Evolutionary conservation across 53 echinoderm and acorn worm species (phyloP), one percentile per base, ranked within the genome.

Genomic region (Paracentrotus lividus): DNA sequence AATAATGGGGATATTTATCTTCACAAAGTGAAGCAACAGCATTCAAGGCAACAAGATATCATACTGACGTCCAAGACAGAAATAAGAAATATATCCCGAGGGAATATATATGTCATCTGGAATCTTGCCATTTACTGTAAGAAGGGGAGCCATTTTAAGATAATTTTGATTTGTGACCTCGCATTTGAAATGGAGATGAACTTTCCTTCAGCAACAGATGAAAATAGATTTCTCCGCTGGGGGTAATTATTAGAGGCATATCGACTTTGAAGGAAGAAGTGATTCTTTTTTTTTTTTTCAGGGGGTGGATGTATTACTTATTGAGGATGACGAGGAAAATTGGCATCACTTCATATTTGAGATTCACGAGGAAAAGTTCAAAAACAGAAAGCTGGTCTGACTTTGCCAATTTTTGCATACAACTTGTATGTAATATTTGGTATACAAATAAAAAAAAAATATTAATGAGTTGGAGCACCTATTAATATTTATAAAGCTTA

Each of bases 91-190:
- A 23, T 42, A 81, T 81, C 44, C 44, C 9, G 45, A 2, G 47
- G 49, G 81, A n/a, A 27, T 81, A 18, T 2, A 81, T 42, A 4
- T 81, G 47, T 81, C 47, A 26, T 12, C 42, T 81, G 47, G 49
- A 81, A 81, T n/a, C 47, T 81, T 81, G 81, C 81, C 81, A 81
- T 47, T 1, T 8, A 5, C 4, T 45, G 26, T 29, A n/a, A 45
- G 72, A 81, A 81, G 81, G 27, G 49, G 47, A 26, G 26, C 47
- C 47, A 9, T 81, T 43, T 47, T 32, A 26, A 18, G 47, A 47
- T 45, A 24, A 81, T 9, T 81, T 47, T 45, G 47, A 81, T 81
- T 81, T 49, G 49, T 81, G 81, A 81, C 81, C 81, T 81, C 47
- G 81, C 26, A 45, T 81, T 47, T n/a, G 81, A 81, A 81, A 45